Evolutionary conservation across 2,888 invertebrate species (phyloP).

Genomic region (Calliopum simillimum): DNA sequence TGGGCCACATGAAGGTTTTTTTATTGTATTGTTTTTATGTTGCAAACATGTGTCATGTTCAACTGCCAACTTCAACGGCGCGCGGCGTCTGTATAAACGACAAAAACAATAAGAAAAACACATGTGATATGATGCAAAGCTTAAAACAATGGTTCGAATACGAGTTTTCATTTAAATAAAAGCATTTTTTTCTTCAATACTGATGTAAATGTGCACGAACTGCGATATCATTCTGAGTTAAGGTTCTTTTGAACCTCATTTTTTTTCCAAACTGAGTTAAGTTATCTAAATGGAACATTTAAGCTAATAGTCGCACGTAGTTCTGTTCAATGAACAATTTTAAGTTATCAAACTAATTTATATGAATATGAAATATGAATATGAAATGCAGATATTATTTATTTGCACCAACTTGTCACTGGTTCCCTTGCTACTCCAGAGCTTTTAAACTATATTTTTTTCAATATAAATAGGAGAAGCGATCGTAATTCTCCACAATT

Average conservation of each 20-base stretch:
- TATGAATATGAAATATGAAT: too few relatives aligned
- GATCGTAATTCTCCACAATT: too few relatives aligned
- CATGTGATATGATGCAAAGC: background rate
- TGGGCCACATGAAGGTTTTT: background rate
- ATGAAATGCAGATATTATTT: too few relatives aligned
- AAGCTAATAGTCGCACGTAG: background rate
- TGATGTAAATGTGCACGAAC: background rate
- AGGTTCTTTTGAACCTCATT: background rate
- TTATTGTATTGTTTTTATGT: background rate
- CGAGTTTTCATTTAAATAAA: background rate
- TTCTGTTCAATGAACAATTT: background rate
- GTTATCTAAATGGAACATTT: background rate
- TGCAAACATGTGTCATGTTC: background rate
- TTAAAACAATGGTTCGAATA: background rate
- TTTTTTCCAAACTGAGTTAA: background rate
- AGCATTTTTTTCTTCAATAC: background rate
- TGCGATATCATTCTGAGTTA: background rate
- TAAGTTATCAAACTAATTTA: too few relatives aligned
- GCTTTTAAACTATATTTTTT: too few relatives aligned
- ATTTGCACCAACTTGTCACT: too few relatives aligned
- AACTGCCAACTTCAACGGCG: background rate
- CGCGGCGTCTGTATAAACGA: background rate
- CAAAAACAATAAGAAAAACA: background rate
- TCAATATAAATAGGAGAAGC: too few relatives aligned
- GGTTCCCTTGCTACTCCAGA: too few relatives aligned